Percentiles rank a stretch among this genome's conserved stretches.
These are phyloP conservation scores for Bambusicola thoracicus DNA, from an alignment of 2,113 vertebrate genomes.

Conservation along the genomic window DNA sequence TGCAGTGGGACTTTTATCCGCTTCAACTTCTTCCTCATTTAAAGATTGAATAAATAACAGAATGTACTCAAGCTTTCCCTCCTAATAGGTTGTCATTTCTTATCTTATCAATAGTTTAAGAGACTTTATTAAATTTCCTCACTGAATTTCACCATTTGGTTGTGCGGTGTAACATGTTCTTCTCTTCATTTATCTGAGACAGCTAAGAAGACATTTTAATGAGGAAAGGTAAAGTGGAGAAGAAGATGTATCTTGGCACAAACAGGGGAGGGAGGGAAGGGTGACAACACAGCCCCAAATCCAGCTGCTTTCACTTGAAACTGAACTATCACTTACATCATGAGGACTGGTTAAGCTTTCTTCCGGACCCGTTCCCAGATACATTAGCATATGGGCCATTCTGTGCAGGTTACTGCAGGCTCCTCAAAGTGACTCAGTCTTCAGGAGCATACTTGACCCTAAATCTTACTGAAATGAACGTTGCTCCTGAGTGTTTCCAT, in stretches of 20 bases:
- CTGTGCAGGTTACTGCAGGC: constrained; percentile 1
- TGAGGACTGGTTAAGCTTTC: background rate
- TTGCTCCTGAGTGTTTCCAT: background rate
- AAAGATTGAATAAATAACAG: constrained; percentile 2
- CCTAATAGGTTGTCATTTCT: constrained; percentile 6
- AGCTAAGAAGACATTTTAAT: constrained; percentile 7
- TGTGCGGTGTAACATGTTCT: background rate
- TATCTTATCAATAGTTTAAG: constrained; percentile 1
- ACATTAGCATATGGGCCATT: background rate
- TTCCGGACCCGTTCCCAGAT: constrained; percentile 17
- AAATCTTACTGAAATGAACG: background rate
- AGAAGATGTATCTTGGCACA: constrained; percentile 47
- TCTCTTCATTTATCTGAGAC: constrained; percentile 11
- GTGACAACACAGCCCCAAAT: background rate
- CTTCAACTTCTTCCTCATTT: background rate
- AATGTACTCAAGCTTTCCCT: background rate
- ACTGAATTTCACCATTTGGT: background rate
- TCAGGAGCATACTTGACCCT: background rate
- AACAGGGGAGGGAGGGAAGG: background rate
- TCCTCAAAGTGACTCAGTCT: background rate
- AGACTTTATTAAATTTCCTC: constrained; percentile 20
- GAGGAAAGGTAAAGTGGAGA: constrained; percentile 22
- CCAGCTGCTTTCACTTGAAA: constrained; percentile 43
- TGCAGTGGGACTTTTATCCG: background rate
- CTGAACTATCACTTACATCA: constrained; percentile 31